Evolutionary conservation across 2,113 vertebrate species (phyloP), one percentile per base, ranked within the genome.

Genomic region (Myiopsitta monachus): DNA sequence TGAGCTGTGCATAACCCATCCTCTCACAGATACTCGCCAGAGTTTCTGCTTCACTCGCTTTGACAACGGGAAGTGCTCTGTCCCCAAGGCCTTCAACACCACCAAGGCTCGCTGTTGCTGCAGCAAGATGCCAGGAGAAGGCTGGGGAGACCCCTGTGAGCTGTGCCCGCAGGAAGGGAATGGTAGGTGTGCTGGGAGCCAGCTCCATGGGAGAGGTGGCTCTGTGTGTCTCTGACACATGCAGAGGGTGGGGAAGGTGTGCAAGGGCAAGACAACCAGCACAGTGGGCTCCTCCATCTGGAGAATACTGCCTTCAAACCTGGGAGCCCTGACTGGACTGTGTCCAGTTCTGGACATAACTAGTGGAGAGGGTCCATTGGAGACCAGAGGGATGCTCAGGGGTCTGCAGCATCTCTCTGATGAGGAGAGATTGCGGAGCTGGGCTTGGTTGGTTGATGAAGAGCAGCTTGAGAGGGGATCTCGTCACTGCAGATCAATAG

Each of bases 1-100:
- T 49, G 36, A 64, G 46, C 74, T 51, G 9, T 18, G 59, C 6
- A 0, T 13, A 3, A 18, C 66, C 61, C 30, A 1, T 51, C 23
- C 30, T 39, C 61, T 30, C 27, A 3, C 97, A 99, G 99, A 99
- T 76, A 99, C 98, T 3, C 98, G 99, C 33, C 98, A 98, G 95
- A 99, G 99, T 94, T 99, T 99, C 98, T 99, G 99, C 92, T 99
- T 99, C 97, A 99, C 99, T 19, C 98, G 97, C 64, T 99, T 99
- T 5, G 99, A 99, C 68, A 97, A 98, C 0, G 98, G 99, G 6
- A 99, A 98, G 95, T 99, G 99, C 90, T 98, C 98, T 0, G 98
- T 98, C 31, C 99, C 99, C 86, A 99, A 99, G 90, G 98, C 98
- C 54, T 98, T 98, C 94, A 99, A 99, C 97, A 99, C 98, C 88